Conservation (phyloP, 37 sponge, comb jelly and placozoan genomes). For the Eunapius fragilis region DNA sequence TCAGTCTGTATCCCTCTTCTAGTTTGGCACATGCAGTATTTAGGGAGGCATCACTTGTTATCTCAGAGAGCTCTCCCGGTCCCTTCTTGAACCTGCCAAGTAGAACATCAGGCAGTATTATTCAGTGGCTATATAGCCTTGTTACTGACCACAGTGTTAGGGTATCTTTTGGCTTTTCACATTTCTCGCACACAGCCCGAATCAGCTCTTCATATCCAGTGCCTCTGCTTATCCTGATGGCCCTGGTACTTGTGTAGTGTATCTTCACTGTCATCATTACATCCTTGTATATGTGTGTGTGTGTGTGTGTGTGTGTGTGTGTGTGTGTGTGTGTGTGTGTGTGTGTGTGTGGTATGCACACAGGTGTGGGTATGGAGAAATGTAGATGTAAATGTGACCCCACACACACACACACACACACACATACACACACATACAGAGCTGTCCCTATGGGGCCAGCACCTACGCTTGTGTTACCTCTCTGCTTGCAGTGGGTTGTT, state of each 20-base stretch:
- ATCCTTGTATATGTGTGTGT: not conserved
- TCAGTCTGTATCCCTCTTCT: constrained; percentile 64
- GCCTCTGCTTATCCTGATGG: constrained; percentile 53
- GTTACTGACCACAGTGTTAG: constrained; percentile 77
- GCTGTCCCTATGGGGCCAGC: too few species aligned
- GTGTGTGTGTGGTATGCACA: not conserved
- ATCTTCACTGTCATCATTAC: constrained; percentile 80
- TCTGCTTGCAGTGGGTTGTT: not conserved
- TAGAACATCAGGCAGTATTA: not conserved
- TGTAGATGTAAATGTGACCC: too few species aligned
- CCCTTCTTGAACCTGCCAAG: constrained; percentile 67
- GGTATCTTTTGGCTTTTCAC: constrained; percentile 28
- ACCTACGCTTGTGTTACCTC: not conserved
- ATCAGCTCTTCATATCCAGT: constrained; percentile 40
- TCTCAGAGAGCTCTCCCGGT: constrained; percentile 46
- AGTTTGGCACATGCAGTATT: constrained; percentile 38
- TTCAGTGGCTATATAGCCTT: not conserved
- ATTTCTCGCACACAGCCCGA: constrained; percentile 65
- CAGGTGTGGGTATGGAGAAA: not conserved
- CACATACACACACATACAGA: not conserved
- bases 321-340: not conserved
- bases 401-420: not conserved
- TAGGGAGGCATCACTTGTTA: constrained; percentile 23
- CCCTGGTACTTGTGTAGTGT: constrained; percentile 81
- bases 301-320: constrained; percentile 12